phyloP scores from a whole-genome alignment of 2,113 vertebrate species.

The Muntiacus reevesi region DNA sequence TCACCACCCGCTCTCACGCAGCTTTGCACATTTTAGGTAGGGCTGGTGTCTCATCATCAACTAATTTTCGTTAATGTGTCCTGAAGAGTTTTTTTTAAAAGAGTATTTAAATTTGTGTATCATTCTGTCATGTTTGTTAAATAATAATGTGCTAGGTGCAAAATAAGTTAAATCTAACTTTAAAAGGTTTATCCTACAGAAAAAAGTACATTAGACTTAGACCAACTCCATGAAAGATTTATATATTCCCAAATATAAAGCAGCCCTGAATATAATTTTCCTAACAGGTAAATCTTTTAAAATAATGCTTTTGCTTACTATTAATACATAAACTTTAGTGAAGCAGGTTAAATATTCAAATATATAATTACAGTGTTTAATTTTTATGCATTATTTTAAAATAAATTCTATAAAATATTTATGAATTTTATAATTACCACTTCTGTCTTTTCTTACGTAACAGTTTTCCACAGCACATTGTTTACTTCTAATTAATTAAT shows the following conservation, averaged over 20 bases:
- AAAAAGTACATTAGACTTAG: background rate
- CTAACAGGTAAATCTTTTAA: background rate
- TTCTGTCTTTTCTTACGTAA: background rate
- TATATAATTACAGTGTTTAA: background rate
- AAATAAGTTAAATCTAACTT: background rate
- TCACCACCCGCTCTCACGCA: slow-evolving; percentile 96
- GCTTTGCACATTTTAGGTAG: slow-evolving; percentile 95
- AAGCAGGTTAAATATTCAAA: background rate
- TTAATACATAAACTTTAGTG: background rate
- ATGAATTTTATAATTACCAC: background rate
- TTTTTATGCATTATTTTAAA: background rate
- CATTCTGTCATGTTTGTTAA: background rate
- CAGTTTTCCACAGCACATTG: background rate
- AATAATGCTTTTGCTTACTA: background rate
- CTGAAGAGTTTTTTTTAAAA: background rate
- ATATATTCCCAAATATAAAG: background rate
- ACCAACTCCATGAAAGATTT: background rate
- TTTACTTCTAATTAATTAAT: slow-evolving; percentile 8
- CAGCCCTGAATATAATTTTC: slow-evolving; percentile 17
- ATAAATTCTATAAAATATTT: background rate
- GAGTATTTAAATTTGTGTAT: slow-evolving; percentile 1
- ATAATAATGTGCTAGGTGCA: background rate
- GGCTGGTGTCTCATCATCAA: background rate
- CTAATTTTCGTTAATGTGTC: background rate
- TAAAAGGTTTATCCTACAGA: background rate